phyloP scores from a whole-genome alignment of 2,797 vertebrate genomes.

The Centroberyx gerrardi region DNA sequence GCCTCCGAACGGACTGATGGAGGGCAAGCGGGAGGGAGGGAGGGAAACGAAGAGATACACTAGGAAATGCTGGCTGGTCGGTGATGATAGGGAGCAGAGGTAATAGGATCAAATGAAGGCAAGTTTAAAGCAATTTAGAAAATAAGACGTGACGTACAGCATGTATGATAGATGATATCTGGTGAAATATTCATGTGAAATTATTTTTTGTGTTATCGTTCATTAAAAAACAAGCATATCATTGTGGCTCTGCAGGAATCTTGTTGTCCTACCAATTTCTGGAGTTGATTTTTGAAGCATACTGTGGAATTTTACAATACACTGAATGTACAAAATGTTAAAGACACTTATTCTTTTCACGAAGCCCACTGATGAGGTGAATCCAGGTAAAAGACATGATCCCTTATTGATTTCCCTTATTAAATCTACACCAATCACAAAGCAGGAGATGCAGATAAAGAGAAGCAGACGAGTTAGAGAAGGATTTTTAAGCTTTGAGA shows the following conservation, averaged over 20 bases:
- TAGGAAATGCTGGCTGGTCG: conserved; percentile 35
- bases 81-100: conserved; percentile 23
- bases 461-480: no score
- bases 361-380: no score
- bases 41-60: conserved; percentile 26
- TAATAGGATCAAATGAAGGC: conserved; percentile 54
- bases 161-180: conserved; percentile 14
- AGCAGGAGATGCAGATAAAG: no score
- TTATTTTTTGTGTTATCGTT: conserved; percentile 16
- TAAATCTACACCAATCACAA: no score
- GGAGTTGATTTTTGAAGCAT: no score
- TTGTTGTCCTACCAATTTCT: no score
- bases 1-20: conserved; percentile 2
- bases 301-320: no score
- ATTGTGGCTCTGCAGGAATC: not conserved
- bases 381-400: no score
- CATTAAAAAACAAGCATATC: conserved; percentile 10
- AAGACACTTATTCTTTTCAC: no score
- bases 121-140: conserved; percentile 57
- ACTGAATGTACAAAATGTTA: no score
- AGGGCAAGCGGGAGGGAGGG: conserved; percentile 19
- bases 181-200: not conserved
- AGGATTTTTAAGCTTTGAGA: no score
- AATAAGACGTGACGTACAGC: conserved; percentile 15
- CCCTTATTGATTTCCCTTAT: no score